Percentiles rank a stretch among this genome's conserved stretches.
phyloP scores from a whole-genome alignment of 2,888 invertebrate species.

The Eristalinus sepulchralis region DNA sequence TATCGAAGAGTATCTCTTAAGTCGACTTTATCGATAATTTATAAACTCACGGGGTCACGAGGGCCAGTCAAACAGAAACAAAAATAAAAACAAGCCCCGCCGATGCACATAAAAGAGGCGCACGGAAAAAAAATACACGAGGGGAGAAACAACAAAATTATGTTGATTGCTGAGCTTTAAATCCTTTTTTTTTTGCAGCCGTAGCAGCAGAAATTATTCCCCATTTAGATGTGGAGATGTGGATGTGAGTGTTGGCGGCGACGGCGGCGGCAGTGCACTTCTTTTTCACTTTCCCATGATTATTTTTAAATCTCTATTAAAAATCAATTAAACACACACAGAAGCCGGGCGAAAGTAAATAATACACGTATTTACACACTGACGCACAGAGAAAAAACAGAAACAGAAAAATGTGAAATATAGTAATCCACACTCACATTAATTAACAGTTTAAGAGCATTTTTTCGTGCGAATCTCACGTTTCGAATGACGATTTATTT shows the following conservation, averaged over 20 bases:
- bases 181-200: constrained; percentile 28
- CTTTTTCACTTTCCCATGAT: constrained; percentile 53
- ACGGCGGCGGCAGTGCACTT: not conserved
- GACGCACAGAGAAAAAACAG: constrained; percentile 20
- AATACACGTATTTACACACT: constrained; percentile 46
- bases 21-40: constrained; percentile 37
- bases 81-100: not conserved
- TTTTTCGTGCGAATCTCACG: not conserved
- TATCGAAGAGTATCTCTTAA: constrained; percentile 29
- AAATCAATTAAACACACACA: constrained; percentile 59
- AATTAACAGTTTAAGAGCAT: constrained; percentile 54
- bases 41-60: constrained; percentile 41
- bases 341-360: constrained; percentile 50
- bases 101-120: constrained; percentile 17
- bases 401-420: constrained; percentile 14
- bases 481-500: constrained; percentile 15
- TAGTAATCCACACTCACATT: constrained; percentile 54
- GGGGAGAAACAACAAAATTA: not conserved
- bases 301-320: constrained; percentile 55
- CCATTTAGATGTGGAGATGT: not conserved
- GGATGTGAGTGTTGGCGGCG: not conserved
- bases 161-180: constrained; percentile 16
- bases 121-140: not conserved
- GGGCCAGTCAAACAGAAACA: constrained; percentile 1
- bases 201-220: not conserved